Evolutionary conservation across 1,140 invertebrate species (phyloP).

Genomic region (Macrocentrus cingulum): DNA sequence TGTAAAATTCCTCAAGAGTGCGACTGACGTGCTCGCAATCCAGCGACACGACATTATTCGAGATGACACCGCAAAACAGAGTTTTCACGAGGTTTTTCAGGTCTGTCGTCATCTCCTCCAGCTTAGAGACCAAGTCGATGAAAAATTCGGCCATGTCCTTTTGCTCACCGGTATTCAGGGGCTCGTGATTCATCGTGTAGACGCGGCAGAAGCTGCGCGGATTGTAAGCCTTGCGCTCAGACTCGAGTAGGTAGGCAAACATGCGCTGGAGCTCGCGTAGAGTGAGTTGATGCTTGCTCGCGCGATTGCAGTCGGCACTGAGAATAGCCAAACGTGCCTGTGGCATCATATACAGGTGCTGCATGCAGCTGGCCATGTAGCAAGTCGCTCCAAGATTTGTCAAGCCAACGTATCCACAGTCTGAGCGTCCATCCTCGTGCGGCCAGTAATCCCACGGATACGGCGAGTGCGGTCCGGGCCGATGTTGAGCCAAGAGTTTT

Average conservation of each 20-base stretch:
- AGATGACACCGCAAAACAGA: conserved; percentile 88
- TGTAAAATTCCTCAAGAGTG: conserved; percentile 94
- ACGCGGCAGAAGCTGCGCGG: conserved; percentile 93
- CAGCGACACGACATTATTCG: conserved; percentile 92
- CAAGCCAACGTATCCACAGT: conserved; percentile 91
- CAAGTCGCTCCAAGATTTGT: conserved; percentile 95
- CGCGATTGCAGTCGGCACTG: conserved; percentile 65
- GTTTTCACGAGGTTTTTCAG: conserved; percentile 88
- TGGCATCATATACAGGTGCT: conserved; percentile 96
- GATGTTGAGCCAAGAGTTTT: conserved; percentile 82
- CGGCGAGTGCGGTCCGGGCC: conserved; percentile 78
- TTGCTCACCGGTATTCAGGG: conserved; percentile 93
- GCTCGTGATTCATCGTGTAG: conserved; percentile 95
- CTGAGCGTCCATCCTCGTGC: conserved; percentile 88
- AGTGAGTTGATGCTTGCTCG: conserved; percentile 78
- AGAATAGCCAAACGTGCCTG: conserved; percentile 83
- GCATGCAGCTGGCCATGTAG: conserved; percentile 96
- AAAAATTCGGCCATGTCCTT: conserved; percentile 99
- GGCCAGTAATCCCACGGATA: conserved; percentile 98
- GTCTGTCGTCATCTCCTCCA: conserved; percentile 94
- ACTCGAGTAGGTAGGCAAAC: conserved; percentile 94
- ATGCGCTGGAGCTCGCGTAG: conserved; percentile 87
- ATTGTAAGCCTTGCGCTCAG: conserved; percentile 93
- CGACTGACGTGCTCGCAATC: conserved; percentile 93
- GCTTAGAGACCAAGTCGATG: conserved; percentile 91